Evolutionary conservation across 1,140 invertebrate genomes (phyloP), one percentile per base, ranked within the genome.

Genomic region (Apis florea): DNA sequence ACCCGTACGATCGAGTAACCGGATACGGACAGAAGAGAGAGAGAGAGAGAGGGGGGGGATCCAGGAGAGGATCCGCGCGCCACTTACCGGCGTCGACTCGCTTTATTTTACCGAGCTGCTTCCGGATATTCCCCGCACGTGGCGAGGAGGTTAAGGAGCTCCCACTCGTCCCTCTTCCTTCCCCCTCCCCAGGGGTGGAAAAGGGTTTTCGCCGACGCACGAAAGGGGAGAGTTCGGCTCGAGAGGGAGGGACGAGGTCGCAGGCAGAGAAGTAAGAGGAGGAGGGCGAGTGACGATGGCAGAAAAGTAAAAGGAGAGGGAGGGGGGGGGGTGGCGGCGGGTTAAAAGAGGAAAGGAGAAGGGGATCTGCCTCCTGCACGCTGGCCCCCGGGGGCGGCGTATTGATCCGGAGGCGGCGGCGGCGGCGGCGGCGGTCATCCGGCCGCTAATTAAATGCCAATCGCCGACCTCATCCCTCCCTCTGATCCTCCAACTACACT

Each of bases 381-480:
- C 92, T 92, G 90, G 90, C 90, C 91, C 84, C 91, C 89, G 84
- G 90, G 89, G 90, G 90, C 88, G 84, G 86, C 86, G 92, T 92
- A 92, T 92, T 92, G 91, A 92, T 92, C 91, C 90, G 89, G 91
- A 92, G 90, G 93, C 92, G 93, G 92, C 90, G 89, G 92, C 91
- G 92, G 92, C 91, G 90, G 93, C 92, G 93, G 92, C 90, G 89
- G 92, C 91, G 92, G 92, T 91, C 92, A 92, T 92, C 90, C 91
- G 89, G 91, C 90, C 91, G 91, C 92, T 94, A 93, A 93, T 94
- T 94, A 94, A 94, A 94, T 93, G 93, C 93, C 93, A 94, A 94
- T 94, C 92, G 93, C 91, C 91, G 88, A 90, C 90, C 91, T 90
- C 88, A 85, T 86, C 83, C 85, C 86, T n/a, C n/a, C n/a, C n/a